Conservation (phyloP, 2,113 vertebrate genomes). For the Grammomys surdaster region DNA sequence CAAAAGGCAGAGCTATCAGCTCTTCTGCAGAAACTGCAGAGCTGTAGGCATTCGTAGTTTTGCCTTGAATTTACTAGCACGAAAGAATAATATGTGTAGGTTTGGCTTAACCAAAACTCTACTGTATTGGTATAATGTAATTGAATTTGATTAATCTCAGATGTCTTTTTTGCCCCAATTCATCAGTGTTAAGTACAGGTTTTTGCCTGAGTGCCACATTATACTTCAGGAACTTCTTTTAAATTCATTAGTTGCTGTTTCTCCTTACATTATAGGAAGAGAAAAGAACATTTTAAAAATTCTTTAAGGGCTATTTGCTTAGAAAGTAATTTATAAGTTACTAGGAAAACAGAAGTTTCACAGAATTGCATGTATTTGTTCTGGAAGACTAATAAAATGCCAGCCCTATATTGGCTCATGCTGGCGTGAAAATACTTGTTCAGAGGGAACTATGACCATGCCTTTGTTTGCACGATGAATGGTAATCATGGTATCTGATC, state of each 20-base stretch:
- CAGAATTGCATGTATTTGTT: not conserved
- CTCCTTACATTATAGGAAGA: slow-evolving; percentile 20
- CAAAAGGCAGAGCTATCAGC: not conserved
- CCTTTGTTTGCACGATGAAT: not conserved
- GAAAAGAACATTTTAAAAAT: not conserved
- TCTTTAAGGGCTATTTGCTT: slow-evolving; percentile 40
- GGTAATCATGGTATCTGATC: not conserved
- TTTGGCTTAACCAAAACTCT: slow-evolving; percentile 7
- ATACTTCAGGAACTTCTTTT: slow-evolving; percentile 39
- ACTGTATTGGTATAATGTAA: not conserved
- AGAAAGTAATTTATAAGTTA: slow-evolving; percentile 5
- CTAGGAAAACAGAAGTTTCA: slow-evolving; percentile 11
- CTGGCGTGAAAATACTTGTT: slow-evolving; percentile 19
- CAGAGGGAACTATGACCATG: not conserved
- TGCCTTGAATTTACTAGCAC: not conserved
- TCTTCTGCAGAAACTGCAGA: not conserved
- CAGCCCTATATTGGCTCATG: not conserved
- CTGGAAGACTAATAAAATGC: not conserved
- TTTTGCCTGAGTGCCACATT: slow-evolving; percentile 24
- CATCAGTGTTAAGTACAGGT: slow-evolving; percentile 8
- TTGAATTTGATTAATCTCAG: not conserved
- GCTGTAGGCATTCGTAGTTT: not conserved
- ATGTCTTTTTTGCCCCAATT: not conserved
- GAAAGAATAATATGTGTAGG: not conserved
- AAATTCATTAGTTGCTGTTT: slow-evolving; percentile 9